These are phyloP conservation scores for Ivindomyrus marchei DNA, from an alignment of 2,113 vertebrate species.

Conservation along the genomic window DNA sequence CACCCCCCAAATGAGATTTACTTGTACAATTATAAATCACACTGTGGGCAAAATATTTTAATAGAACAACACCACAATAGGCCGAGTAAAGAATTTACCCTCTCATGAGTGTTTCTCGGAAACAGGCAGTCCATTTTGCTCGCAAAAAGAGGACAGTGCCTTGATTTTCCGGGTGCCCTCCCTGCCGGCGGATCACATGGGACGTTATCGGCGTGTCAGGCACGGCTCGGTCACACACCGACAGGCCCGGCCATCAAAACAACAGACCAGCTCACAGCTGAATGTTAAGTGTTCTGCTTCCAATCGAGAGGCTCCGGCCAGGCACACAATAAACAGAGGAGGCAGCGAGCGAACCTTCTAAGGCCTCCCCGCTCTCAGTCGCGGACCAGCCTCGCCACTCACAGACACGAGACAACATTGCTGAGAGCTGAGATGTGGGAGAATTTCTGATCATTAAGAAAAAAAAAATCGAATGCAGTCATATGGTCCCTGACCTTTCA, in stretches of 20 bases:
- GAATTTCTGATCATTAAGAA: not conserved
- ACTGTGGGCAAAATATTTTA: not conserved
- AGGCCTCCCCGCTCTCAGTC: not conserved
- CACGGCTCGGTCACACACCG: conserved; percentile 13
- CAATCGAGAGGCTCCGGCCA: not conserved
- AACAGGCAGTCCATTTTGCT: conserved; percentile 1
- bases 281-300: conserved; percentile 16
- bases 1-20: not conserved
- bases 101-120: not conserved
- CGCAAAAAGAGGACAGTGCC: not conserved
- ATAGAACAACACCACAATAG: not conserved
- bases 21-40: not conserved
- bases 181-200: conserved; percentile 7
- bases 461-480: not conserved
- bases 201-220: conserved; percentile 13
- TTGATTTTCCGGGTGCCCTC: not conserved
- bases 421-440: not conserved
- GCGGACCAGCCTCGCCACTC: not conserved
- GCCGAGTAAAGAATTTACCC: not conserved
- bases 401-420: not conserved
- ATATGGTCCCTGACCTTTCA: not conserved
- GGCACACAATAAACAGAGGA: conserved; percentile 4
- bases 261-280: conserved; percentile 2
- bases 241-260: not conserved
- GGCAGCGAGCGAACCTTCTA: not conserved